Base-by-base conservation (phyloP, 1,140 invertebrate genomes). In the Drosophila obscura region DNA sequence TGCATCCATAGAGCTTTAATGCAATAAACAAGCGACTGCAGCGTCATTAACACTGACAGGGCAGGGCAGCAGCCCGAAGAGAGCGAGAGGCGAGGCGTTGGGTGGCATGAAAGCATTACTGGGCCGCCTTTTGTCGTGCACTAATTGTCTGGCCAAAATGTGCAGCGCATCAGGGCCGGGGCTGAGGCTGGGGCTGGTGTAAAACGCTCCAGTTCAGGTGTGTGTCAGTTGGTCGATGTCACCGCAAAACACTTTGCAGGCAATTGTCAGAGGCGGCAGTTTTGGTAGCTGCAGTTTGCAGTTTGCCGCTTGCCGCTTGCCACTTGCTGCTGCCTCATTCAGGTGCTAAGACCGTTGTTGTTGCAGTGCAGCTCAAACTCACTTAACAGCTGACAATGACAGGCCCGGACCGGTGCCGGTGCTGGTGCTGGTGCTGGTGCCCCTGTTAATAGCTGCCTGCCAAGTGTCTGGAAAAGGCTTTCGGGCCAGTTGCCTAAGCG, bases 81-180 rank as follows among this genome's bases (percentile, higher is more conserved):
- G 45, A n/a, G 6, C 0, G 41, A 3, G 41, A 46, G 57, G 45
- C 2, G 58, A 11, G 16, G 13, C 6, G 15, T 1, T 48, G 24
- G 13, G 22, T 26, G 57, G 41, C 19, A 19, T 19, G 19, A 1
- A 43, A 22, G 53, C 46, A 43, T 41, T 49, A 73, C 19, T 41
- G 44, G 41, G 51, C 26, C 16, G 39, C 51, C 69, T 69, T 85
- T 88, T 83, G 83, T 88, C 82, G 64, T 73, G 75, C 82, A 88
- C 82, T 87, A 87, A 87, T 87, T 87, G 82, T 88, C 68, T 78
- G 83, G 71, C 82, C 83, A 74, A 85, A 85, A 87, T 85, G 82
- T 87, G 78, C 82, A 85, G 69, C 66, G 69, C 67, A 73, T 78
- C 35, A 39, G 35, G 4, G 35, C 9, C 9, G 31, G 0, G 31